A percentile compares a stretch with the other conserved stretches of the same genome.
phyloP scores from a whole-genome alignment of 2,113 vertebrate species.

The Oceanodroma tethys region DNA sequence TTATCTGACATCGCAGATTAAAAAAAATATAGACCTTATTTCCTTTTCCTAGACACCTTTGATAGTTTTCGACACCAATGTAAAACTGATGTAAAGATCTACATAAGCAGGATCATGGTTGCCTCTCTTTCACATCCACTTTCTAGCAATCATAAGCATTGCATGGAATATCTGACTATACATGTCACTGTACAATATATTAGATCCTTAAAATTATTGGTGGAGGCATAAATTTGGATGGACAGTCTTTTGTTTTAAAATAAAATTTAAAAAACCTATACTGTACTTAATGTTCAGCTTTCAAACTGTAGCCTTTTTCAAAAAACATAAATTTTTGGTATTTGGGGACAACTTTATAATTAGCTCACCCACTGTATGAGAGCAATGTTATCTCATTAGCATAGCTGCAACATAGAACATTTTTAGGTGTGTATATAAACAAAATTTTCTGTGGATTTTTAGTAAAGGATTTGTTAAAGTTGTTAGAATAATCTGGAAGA shows the following conservation, averaged over 20 bases:
- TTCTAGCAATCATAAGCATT: background rate
- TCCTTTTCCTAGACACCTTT: background rate
- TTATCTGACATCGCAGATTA: rapidly evolving
- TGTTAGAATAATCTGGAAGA: background rate
- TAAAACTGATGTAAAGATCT: background rate
- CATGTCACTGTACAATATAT: background rate
- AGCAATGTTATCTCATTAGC: background rate
- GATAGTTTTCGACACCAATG: background rate
- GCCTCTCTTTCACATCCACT: background rate
- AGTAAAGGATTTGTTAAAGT: background rate
- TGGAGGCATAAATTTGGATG: background rate
- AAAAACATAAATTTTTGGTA: background rate
- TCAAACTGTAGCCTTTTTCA: background rate
- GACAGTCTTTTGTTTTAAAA: background rate
- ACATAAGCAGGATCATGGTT: background rate
- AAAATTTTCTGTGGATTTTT: background rate
- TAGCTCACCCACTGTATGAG: background rate
- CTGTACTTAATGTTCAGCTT: background rate
- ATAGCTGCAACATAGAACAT: background rate
- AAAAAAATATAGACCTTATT: background rate
- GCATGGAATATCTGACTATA: background rate
- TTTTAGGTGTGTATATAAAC: background rate
- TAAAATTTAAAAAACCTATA: background rate
- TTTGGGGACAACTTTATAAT: background rate
- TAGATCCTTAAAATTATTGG: background rate